Conservation (phyloP, 2,888 invertebrate species). For the Eutolmus rufibarbis region DNA sequence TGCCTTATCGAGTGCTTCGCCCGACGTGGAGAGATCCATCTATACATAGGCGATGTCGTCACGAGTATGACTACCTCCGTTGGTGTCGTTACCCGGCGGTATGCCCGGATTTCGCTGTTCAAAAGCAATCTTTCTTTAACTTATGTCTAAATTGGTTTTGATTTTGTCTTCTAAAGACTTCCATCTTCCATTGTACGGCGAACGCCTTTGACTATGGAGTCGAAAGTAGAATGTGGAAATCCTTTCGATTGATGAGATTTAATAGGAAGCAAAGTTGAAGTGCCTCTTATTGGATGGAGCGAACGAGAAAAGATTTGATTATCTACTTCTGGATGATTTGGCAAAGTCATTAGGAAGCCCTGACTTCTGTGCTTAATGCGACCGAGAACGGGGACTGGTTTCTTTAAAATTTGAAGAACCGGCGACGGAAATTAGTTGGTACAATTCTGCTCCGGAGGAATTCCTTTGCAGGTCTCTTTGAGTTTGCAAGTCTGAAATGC, state of each 20-base stretch:
- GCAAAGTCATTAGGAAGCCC: conserved; percentile 8
- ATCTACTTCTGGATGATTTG: conserved; percentile 27
- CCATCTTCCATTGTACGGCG: conserved; percentile 27
- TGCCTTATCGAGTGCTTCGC: conserved; percentile 5
- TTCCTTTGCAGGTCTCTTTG: background rate
- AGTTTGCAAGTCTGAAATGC: background rate
- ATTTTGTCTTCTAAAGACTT: conserved; percentile 42
- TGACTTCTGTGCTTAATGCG: background rate
- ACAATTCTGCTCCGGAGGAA: background rate
- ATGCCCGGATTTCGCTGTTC: conserved; percentile 16
- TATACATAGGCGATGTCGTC: conserved; percentile 6
- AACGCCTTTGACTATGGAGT: conserved; percentile 33
- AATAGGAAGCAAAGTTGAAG: conserved; percentile 36
- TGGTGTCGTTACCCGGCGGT: conserved; percentile 8
- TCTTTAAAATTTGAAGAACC: background rate
- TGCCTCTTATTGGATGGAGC: conserved; percentile 19
- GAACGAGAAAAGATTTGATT: conserved; percentile 24
- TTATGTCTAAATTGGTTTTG: conserved; percentile 40
- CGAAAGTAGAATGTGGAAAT: conserved; percentile 25
- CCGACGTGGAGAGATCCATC: background rate
- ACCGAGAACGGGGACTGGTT: background rate
- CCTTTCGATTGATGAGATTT: conserved; percentile 39
- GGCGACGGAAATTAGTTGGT: background rate
- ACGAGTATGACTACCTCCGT: conserved; percentile 14
- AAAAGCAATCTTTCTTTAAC: conserved; percentile 42